Evolutionary conservation across 1,140 invertebrate species (phyloP).

Genomic region (Notospermus geniculatus): DNA sequence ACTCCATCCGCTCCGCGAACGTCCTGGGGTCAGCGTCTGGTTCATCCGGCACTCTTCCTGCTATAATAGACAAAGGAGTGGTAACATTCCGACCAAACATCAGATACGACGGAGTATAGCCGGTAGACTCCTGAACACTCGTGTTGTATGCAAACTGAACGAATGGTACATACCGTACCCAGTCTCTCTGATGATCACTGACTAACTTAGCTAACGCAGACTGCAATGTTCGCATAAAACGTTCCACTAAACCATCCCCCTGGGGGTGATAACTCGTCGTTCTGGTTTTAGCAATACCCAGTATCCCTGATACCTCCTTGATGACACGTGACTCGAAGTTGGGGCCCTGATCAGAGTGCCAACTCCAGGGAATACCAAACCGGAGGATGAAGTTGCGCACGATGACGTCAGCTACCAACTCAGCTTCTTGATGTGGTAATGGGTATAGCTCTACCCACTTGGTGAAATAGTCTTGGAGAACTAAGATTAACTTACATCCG

Average conservation of each 20-base stretch:
- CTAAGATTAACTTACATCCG: conserved; percentile 36
- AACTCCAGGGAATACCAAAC: conserved; percentile 14
- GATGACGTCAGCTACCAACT: conserved; percentile 30
- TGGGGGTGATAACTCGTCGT: conserved; percentile 28
- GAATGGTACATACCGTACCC: conserved; percentile 23
- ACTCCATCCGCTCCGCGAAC: too few species aligned
- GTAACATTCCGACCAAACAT: too few species aligned
- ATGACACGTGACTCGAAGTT: conserved; percentile 22
- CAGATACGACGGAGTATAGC: too few species aligned
- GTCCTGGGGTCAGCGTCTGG: too few species aligned
- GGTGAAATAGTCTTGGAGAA: conserved; percentile 41
- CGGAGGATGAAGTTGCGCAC: conserved; percentile 32
- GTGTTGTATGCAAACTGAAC: too few species aligned
- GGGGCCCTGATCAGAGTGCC: conserved; percentile 14
- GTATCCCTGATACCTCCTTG: conserved; percentile 16
- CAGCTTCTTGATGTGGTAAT: conserved; percentile 26
- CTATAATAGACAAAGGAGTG: too few species aligned
- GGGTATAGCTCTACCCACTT: conserved; percentile 36
- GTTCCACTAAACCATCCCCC: conserved; percentile 26
- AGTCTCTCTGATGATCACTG: conserved; percentile 16
- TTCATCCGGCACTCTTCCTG: too few species aligned
- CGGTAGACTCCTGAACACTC: too few species aligned
- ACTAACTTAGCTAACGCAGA: conserved; percentile 10
- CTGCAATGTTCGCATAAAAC: conserved; percentile 29
- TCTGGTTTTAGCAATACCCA: conserved; percentile 18